phyloP scores from a whole-genome alignment of 30 jellyfish, hydroid and myxozoan genomes.

The Aurelia sp. region DNA sequence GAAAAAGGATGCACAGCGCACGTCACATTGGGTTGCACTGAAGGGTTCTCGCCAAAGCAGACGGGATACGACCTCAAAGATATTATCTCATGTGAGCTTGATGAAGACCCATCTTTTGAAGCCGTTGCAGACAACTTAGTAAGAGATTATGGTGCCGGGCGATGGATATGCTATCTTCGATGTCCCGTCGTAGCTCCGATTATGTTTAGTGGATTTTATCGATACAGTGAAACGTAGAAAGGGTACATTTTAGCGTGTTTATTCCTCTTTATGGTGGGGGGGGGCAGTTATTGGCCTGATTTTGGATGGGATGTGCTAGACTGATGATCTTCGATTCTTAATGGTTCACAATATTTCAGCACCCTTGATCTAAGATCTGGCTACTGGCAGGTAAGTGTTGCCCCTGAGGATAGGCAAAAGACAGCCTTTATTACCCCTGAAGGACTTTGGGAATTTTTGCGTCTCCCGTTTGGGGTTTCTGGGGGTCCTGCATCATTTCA shows the following conservation, averaged over 20 bases:
- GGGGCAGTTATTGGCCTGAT: too few species aligned
- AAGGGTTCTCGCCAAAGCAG: conserved; percentile 33
- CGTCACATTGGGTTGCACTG: conserved; percentile 66
- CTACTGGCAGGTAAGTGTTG: conserved; percentile 57
- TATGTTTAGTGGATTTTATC: conserved; percentile 31
- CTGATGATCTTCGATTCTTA: conserved; percentile 60
- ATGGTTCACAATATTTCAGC: conserved; percentile 38
- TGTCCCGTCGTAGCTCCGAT: conserved; percentile 18
- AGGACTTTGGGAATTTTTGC: conserved; percentile 41
- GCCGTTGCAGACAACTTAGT: not conserved
- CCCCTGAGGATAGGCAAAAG: conserved; percentile 31
- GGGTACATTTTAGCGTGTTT: too few species aligned
- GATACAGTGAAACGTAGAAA: not conserved
- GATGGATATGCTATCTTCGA: conserved; percentile 68
- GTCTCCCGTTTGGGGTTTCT: conserved; percentile 68
- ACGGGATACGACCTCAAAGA: conserved; percentile 41
- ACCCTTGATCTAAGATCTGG: conserved; percentile 65
- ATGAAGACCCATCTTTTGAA: conserved; percentile 30
- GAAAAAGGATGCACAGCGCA: conserved; percentile 79
- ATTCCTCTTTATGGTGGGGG: too few species aligned
- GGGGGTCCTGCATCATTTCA: conserved; percentile 49
- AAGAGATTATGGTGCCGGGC: conserved; percentile 48
- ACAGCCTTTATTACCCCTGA: conserved; percentile 41
- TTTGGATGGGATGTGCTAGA: too few species aligned
- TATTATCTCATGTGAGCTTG: conserved; percentile 35